A percentile compares a stretch with the other conserved stretches of the same genome.
phyloP scores from a whole-genome alignment of 37 sponge, comb jelly and placozoan species.

The Axinella damicornis region DNA sequence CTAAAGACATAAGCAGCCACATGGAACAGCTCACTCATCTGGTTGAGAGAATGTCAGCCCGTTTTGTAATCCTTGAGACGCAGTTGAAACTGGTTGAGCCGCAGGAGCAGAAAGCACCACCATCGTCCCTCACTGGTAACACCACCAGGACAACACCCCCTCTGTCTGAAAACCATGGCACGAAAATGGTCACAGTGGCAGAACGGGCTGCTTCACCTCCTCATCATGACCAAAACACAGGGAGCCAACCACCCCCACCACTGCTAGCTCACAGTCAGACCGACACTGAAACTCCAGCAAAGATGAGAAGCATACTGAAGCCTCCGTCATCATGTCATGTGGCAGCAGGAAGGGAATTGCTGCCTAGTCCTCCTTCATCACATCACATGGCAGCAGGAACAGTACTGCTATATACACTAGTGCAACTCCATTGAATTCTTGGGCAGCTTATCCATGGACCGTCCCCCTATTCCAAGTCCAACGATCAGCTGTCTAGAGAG shows the following conservation, averaged over 20 bases:
- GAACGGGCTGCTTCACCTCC: no score
- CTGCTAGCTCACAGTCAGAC: no score
- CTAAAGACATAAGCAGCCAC: slow-evolving; percentile 3
- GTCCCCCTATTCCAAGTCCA: neutral
- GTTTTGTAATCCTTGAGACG: slow-evolving; percentile 76
- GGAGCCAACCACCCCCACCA: neutral
- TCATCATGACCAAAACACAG: neutral
- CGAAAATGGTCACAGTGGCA: neutral
- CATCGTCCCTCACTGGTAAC: neutral
- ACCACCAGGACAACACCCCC: neutral
- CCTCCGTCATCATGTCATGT: neutral
- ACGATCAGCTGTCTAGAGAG: no score
- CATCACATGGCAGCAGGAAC: no score
- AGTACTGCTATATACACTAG: no score
- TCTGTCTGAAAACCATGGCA: no score
- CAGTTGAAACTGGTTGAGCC: slow-evolving; percentile 38
- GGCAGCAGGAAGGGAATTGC: neutral
- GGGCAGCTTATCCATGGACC: no score
- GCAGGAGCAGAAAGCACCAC: neutral
- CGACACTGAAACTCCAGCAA: neutral
- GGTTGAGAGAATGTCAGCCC: slow-evolving; percentile 76
- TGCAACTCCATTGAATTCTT: no score
- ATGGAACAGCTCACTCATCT: slow-evolving; percentile 51
- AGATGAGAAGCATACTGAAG: neutral
- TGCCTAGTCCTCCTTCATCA: no score